Conservation (phyloP, 2,888 invertebrate genomes). For the Cosmia trapezina region DNA sequence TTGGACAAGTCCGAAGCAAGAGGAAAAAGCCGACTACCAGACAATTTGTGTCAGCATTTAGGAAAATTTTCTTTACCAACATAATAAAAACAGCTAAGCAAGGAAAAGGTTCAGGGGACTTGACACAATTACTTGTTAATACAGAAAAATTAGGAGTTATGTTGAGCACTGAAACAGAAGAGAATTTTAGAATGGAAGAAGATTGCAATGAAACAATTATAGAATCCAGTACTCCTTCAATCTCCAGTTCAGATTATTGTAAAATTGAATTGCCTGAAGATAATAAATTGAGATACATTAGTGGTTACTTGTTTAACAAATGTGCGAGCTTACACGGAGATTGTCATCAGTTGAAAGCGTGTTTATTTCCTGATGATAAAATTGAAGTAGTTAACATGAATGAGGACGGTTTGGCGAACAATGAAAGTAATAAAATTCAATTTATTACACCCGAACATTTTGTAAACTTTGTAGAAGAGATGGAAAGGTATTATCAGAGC, state of each 20-base stretch:
- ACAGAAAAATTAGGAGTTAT: slow-evolving; percentile 47
- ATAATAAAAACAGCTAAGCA: slow-evolving; percentile 52
- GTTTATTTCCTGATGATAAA: slow-evolving; percentile 17
- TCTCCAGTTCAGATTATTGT: slow-evolving; percentile 47
- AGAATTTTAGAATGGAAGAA: slow-evolving; percentile 25
- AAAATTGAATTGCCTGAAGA: slow-evolving; percentile 46
- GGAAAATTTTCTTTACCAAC: slow-evolving; percentile 50
- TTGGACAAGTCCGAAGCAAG: slow-evolving; percentile 46
- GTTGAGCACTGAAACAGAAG: slow-evolving; percentile 40
- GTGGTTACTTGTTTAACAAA: slow-evolving; percentile 43
- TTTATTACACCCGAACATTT: slow-evolving; percentile 17
- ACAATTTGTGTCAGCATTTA: slow-evolving; percentile 51
- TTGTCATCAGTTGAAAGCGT: slow-evolving; percentile 36
- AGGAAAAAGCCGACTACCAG: slow-evolving; percentile 42
- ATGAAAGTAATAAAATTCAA: neutral
- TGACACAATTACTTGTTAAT: slow-evolving; percentile 51
- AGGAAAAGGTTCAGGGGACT: slow-evolving; percentile 35
- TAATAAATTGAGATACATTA: slow-evolving; percentile 36
- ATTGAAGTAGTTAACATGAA: slow-evolving; percentile 10
- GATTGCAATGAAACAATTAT: slow-evolving; percentile 21
- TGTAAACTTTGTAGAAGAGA: slow-evolving; percentile 34
- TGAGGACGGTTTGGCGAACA: neutral
- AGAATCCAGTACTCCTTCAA: slow-evolving; percentile 37
- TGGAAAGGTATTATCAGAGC: slow-evolving; percentile 46
- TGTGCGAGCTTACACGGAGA: slow-evolving; percentile 26